These are phyloP conservation scores for Cyphomyrus discorhynchus DNA, from an alignment of 2,113 vertebrate genomes.

Conservation along the genomic window DNA sequence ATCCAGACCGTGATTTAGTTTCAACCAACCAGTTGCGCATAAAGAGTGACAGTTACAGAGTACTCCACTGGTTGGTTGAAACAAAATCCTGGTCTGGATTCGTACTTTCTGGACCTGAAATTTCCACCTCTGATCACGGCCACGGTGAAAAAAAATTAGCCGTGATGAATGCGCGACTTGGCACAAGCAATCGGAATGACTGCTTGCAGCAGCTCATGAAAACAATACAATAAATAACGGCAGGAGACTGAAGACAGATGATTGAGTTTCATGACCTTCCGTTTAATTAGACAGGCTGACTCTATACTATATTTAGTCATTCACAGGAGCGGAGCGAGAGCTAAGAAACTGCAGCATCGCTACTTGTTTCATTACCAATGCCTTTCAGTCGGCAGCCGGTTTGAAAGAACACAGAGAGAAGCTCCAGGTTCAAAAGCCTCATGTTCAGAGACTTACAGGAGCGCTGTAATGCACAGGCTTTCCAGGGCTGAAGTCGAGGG, in stretches of 20 bases:
- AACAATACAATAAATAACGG: constrained; percentile 31
- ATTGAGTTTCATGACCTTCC: constrained; percentile 31
- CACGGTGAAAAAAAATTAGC: constrained; percentile 31
- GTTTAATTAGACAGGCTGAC: constrained; percentile 33
- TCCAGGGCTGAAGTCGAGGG: background rate
- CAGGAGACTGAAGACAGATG: constrained; percentile 19
- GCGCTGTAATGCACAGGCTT: background rate
- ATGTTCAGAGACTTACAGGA: background rate
- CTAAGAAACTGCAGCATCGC: background rate
- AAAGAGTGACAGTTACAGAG: too few relatives aligned
- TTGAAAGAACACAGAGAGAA: background rate
- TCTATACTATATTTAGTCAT: background rate
- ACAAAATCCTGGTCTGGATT: too few relatives aligned
- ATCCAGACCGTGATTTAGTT: too few relatives aligned
- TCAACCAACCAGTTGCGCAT: too few relatives aligned
- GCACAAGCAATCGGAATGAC: constrained; percentile 23
- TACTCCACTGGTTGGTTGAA: too few relatives aligned
- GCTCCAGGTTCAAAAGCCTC: background rate
- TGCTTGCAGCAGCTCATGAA: constrained; percentile 36
- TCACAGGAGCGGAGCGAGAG: background rate
- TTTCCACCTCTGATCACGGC: constrained; percentile 25
- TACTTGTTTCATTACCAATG: background rate
- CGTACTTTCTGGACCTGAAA: too few relatives aligned
- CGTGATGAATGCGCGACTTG: constrained; percentile 36
- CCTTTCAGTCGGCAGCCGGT: background rate